These are phyloP conservation scores for Anadara kagoshimensis DNA, from an alignment of 1,140 invertebrate species.

Conservation along the genomic window DNA sequence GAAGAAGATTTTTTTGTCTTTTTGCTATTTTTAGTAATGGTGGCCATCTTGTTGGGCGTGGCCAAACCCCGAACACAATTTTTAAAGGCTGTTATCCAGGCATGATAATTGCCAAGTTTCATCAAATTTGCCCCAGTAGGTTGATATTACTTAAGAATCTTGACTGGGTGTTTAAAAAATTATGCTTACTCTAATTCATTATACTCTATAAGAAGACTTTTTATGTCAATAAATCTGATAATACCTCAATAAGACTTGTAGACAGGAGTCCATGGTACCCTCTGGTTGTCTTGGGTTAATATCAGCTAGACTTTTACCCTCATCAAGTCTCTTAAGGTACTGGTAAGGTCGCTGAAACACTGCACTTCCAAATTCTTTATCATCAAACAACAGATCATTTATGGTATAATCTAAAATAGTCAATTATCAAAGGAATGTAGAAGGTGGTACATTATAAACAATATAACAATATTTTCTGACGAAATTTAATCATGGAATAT, in stretches of 20 bases:
- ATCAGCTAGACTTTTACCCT: conserved; percentile 22
- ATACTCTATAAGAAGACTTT: not conserved
- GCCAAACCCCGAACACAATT: too few relatives aligned
- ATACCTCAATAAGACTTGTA: conserved; percentile 40
- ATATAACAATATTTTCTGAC: not conserved
- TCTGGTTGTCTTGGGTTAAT: conserved; percentile 21
- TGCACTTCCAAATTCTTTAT: conserved; percentile 56
- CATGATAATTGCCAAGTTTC: too few relatives aligned
- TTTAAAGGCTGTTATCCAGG: too few relatives aligned
- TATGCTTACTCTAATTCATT: too few relatives aligned
- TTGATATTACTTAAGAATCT: too few relatives aligned
- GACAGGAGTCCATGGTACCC: conserved; percentile 28
- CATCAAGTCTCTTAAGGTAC: conserved; percentile 53
- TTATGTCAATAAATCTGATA: not conserved
- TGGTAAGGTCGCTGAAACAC: conserved; percentile 66
- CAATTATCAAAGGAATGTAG: not conserved
- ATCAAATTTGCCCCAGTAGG: too few relatives aligned
- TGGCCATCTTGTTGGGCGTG: too few relatives aligned
- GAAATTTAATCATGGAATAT: not conserved
- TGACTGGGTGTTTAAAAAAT: too few relatives aligned
- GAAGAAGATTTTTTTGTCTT: too few relatives aligned
- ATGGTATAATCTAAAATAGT: not conserved
- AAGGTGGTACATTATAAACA: too few relatives aligned
- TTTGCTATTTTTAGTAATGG: too few relatives aligned
- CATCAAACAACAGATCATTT: conserved; percentile 61